These are phyloP conservation scores for Digitonthophagus gazella DNA, from an alignment of 2,888 invertebrate species.

Conservation along the genomic window DNA sequence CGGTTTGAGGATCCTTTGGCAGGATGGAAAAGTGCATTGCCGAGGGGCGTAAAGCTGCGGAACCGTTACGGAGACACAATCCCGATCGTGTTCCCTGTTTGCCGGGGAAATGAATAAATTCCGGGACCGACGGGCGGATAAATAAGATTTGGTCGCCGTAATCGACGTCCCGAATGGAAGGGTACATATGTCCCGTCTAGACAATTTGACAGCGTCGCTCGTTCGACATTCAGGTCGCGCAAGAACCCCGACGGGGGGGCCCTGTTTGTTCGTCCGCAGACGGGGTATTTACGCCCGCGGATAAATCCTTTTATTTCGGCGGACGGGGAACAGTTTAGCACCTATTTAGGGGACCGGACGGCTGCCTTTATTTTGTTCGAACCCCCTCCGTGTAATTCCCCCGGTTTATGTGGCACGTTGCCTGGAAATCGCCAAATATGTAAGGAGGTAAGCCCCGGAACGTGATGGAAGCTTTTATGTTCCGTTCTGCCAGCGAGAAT, in stretches of 20 bases:
- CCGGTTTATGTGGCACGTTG: neutral
- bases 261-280: neutral
- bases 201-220: slow-evolving; percentile 16
- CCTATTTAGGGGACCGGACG: slow-evolving; percentile 7
- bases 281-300: neutral
- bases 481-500: neutral
- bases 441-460: neutral
- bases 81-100: neutral
- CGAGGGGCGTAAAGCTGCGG: neutral
- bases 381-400: neutral
- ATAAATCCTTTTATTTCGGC: slow-evolving; percentile 16
- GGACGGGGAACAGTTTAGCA: slow-evolving; percentile 13
- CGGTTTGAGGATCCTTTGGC: neutral
- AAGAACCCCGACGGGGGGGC: neutral
- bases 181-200: slow-evolving; percentile 17
- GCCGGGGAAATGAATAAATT: neutral
- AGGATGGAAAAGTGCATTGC: neutral
- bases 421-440: neutral
- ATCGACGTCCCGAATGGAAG: slow-evolving; percentile 17
- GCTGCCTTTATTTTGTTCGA: neutral
- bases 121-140: slow-evolving; percentile 2
- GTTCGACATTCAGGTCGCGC: slow-evolving; percentile 5
- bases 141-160: slow-evolving; percentile 15
- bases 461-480: neutral
- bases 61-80: neutral